Conservation (phyloP, 2,888 invertebrate genomes). For the Sclerodermus sp. region DNA sequence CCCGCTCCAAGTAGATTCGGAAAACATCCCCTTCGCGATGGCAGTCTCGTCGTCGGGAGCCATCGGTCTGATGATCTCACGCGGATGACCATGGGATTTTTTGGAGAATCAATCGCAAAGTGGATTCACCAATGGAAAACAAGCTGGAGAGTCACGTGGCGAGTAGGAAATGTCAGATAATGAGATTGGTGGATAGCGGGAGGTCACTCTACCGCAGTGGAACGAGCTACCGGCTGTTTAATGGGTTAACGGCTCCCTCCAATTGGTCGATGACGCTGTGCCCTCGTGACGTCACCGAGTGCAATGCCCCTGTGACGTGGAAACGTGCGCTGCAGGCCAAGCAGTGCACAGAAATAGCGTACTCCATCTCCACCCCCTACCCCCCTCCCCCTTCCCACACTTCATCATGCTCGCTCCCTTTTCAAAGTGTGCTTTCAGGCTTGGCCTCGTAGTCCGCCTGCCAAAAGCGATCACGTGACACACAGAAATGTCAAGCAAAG, state of each 20-base stretch:
- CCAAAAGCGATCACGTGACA: conserved; percentile 29
- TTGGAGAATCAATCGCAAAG: too few species aligned
- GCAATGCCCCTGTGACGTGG: conserved; percentile 53
- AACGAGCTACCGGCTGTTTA: conserved; percentile 35
- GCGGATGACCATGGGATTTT: too few species aligned
- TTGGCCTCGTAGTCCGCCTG: conserved; percentile 7
- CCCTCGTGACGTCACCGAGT: conserved; percentile 50
- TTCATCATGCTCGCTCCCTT: too few species aligned
- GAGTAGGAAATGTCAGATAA: conserved; percentile 1
- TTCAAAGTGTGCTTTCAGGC: not conserved
- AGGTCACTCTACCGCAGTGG: conserved; percentile 33
- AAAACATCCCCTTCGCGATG: too few species aligned
- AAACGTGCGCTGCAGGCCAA: conserved; percentile 38
- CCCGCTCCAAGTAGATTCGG: too few species aligned
- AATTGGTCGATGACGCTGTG: conserved; percentile 54
- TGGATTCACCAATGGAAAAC: too few species aligned
- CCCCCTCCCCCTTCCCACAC: too few species aligned
- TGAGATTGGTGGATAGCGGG: conserved; percentile 33
- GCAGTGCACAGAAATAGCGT: conserved; percentile 39
- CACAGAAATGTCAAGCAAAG: conserved; percentile 22
- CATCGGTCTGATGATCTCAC: too few species aligned
- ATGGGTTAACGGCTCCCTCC: conserved; percentile 51
- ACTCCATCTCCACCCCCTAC: too few species aligned
- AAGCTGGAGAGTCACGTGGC: conserved; percentile 14
- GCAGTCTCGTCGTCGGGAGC: too few species aligned